phyloP scores from a whole-genome alignment of 2,113 vertebrate species.

The Myrmecobius fasciatus region DNA sequence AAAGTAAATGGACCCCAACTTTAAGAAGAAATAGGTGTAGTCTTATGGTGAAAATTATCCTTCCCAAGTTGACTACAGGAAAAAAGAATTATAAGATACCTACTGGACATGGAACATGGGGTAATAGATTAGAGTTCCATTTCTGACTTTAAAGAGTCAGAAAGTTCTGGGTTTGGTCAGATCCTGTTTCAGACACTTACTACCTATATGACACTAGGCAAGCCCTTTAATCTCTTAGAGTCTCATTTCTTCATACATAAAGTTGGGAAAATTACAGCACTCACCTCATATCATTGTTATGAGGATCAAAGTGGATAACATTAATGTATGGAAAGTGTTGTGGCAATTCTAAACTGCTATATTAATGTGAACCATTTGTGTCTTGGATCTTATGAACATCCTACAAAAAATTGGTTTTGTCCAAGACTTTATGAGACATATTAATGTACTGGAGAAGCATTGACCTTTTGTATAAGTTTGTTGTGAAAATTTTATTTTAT shows the following conservation, averaged over 20 bases:
- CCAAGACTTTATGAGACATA: background rate
- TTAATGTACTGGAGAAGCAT: background rate
- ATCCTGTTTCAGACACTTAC: background rate
- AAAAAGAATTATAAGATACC: background rate
- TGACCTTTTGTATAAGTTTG: background rate
- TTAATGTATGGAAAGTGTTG: background rate
- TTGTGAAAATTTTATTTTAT: background rate
- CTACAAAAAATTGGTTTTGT: slow-evolving; percentile 21
- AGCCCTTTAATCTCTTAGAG: background rate
- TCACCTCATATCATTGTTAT: background rate
- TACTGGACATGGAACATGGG: background rate
- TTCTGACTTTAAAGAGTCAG: background rate
- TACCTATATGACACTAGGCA: background rate
- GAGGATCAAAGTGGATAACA: background rate
- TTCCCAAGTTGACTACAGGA: background rate
- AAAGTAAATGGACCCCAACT: background rate
- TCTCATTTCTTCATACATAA: background rate
- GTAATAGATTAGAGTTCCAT: background rate
- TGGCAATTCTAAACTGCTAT: too few relatives aligned
- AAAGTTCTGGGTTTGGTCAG: background rate
- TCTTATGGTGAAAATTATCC: fast-evolving
- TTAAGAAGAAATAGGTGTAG: background rate
- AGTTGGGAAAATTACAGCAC: background rate
- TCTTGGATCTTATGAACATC: background rate
- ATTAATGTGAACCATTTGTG: background rate